Percentiles rank a stretch among this genome's conserved stretches.
Conservation (phyloP, 2,113 vertebrate species). For the Phrynocephalus versicolor region DNA sequence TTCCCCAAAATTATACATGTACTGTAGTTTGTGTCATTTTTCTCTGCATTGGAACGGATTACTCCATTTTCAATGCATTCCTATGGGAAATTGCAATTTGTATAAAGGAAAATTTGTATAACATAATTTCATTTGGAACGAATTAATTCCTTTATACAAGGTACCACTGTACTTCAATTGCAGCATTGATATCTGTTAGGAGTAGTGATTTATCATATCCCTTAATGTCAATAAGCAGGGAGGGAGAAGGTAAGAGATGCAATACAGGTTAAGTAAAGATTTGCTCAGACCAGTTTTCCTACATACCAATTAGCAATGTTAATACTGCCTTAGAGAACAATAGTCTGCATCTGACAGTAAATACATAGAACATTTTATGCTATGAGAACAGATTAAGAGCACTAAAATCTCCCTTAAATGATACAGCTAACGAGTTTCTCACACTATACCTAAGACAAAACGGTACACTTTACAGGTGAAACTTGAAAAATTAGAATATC, state of each 20-base stretch:
- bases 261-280: neutral
- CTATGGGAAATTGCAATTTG: too few relatives aligned
- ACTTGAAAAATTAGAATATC: too few relatives aligned
- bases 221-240: constrained; percentile 5
- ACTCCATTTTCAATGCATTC: too few relatives aligned
- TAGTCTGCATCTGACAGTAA: neutral
- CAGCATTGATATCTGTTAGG: neutral
- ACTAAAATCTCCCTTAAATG: neutral
- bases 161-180: neutral
- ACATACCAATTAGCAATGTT: neutral
- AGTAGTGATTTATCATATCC: neutral
- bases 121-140: too few relatives aligned
- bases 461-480: neutral
- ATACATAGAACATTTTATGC: neutral
- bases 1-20: too few relatives aligned
- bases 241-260: neutral
- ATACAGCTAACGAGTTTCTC: neutral
- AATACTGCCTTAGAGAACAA: neutral
- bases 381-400: neutral
- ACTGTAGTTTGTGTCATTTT: too few relatives aligned
- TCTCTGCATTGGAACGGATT: too few relatives aligned
- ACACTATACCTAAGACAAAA: neutral
- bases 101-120: too few relatives aligned
- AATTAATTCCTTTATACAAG: too few relatives aligned
- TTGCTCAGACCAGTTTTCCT: neutral